Base-by-base conservation (phyloP, 1,140 invertebrate species). In the Cryptotermes secundus region DNA sequence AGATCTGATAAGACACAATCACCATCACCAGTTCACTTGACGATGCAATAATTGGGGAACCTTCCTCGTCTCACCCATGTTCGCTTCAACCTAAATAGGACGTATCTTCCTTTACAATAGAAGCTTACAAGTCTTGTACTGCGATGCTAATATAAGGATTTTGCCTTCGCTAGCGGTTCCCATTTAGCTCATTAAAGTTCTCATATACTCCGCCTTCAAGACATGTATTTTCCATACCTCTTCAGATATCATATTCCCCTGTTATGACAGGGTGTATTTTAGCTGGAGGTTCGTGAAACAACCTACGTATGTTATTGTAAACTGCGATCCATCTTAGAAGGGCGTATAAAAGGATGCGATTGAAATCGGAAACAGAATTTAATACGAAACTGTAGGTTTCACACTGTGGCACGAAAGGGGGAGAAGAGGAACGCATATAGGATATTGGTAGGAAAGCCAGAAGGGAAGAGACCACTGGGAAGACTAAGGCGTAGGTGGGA, bases 1-100 rank as follows among this genome's bases (percentile, higher is more conserved):
- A 72, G 59, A 72, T n/a, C 26, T 72, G 59, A 72, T 72, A 72
- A 72, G 59, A 72, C 59, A 72, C n/a, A 19, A 59, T 59, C 24
- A 59, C 19, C 53, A 72, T 72, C 59, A 31, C n/a, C 59, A 72
- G 26, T n/a, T 72, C 59, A 72, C 59, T 72, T 72, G 26, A 72
- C 59, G 59, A 31, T 72, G 31, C n/a, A n/a, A 72, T 72, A 72
- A 72, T 72, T 72, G 59, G 45, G n/a, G 59, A 72, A 7, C 59
- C 59, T 31, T 7, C 59, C 59, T 72, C 59, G 14, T 72, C 7
- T 72, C 59, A n/a, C 59, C 45, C 45, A 49, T 19, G 22, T 19
- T 49, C 45, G 16, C 45, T 14, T 72, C 26, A 31, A 31, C 26
- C n/a, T 72, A n/a, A 3, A 72, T 72, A 72, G 26, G 26, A 16